phyloP scores from a whole-genome alignment of 1,140 invertebrate species.

The Sitobion miscanthi region DNA sequence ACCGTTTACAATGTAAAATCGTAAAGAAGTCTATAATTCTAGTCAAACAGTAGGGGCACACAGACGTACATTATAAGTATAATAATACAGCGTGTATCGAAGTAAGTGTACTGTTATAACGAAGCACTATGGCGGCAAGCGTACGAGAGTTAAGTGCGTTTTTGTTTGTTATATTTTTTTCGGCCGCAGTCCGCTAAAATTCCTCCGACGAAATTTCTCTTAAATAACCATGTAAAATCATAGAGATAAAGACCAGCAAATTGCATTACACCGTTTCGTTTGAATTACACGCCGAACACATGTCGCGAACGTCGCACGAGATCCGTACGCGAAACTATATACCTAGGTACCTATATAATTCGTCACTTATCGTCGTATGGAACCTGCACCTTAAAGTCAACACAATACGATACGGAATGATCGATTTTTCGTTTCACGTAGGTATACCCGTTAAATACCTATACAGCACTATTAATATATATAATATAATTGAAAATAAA shows the following conservation, averaged over 20 bases:
- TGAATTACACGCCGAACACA: background rate
- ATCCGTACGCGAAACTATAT: background rate
- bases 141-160: background rate
- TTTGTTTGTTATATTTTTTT: background rate
- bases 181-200: background rate
- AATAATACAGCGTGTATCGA: too few relatives aligned
- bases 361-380: background rate
- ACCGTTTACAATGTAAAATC: background rate
- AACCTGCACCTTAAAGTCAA: background rate
- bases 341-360: background rate
- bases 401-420: background rate
- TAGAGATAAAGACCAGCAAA: background rate
- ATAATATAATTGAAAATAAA: background rate
- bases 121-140: background rate
- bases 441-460: too few relatives aligned
- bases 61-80: background rate
- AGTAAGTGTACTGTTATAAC: too few relatives aligned
- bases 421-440: background rate
- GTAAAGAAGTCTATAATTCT: background rate
- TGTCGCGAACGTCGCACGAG: background rate
- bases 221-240: constrained; percentile 1
- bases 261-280: background rate
- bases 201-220: background rate
- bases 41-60: background rate
- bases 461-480: background rate